Evolutionary conservation across 2,888 invertebrate genomes (phyloP), one percentile per base, ranked within the genome.

Genomic region (Stenodema calcarata): DNA sequence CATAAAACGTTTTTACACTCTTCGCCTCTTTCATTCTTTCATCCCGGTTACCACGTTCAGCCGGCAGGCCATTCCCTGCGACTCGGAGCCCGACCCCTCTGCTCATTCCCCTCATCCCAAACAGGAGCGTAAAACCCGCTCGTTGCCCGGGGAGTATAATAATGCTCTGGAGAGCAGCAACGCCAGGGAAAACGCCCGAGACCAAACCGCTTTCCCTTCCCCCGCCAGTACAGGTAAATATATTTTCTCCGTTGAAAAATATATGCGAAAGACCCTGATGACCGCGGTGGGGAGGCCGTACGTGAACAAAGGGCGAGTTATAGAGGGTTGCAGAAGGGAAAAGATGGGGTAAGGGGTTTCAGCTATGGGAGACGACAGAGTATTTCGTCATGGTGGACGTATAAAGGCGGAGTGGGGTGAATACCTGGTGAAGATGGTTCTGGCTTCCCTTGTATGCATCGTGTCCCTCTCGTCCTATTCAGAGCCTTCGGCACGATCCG

Each of bases 1-100:
- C 82, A 82, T 82, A 82, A 82, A 82, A 62, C 82, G 82, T 42
- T 82, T 82, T 82, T 78, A 78, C 44, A 44, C 78, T 23, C 78
- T 42, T 78, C 44, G 11, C 35, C 30, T 76, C 75, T 76, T 30
- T 16, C 9, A 11, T 11, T 18, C 54, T 7, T 62, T 62, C 23
- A 23, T 62, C 62, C 1, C 9, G 23, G 62, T 78, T 78, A 44
- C 44, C 78, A 18, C 44, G 44, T n/a, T 62, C 44, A 28, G 44
- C 27, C 42, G 23, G 1, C 41, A 30, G 42, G 18, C 44, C 44
- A 78, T 18, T 44, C 18, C 44, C 50, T 23, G 62, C n/a, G 23
- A 23, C 62, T 62, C 27, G 6, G n/a, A 23, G 27, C 62, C 1
- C 27, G 4, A 23, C n/a, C n/a, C 23, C n/a, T 6, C 42, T 4